Base-by-base conservation (phyloP, 2,113 vertebrate genomes). In the Strigops habroptila region DNA sequence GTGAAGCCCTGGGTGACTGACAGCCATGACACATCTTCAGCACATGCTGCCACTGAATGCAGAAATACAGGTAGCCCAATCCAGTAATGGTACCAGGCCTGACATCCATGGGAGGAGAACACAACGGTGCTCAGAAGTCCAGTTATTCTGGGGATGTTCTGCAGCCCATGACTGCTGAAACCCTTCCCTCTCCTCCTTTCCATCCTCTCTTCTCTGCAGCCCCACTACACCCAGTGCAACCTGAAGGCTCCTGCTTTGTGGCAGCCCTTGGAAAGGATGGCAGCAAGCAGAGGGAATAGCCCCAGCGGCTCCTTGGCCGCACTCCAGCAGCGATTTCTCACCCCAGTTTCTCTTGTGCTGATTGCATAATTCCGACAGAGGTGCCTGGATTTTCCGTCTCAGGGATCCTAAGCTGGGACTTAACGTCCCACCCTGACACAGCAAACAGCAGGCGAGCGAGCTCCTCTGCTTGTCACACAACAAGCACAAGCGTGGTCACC, bases 281-380 rank as follows among this genome's bases (percentile, higher is more conserved):
- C 59, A 62, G 52, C 43, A 8, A 78, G 67, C 86, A 81, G 30
- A 24, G 46, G 88, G 65, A 91, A 37, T 11, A 63, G 80, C 75
- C 79, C 76, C 88, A 53, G 67, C 9, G 59, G 68, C 92, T 90
- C 46, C 55, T 69, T 86, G 63, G 62, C 87, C 71, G 55, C 11
- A 3, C 51, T 92, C 81, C 91, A 94, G 77, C 51, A 49, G 55
- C 2, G 0, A 75, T 59, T 85, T 77, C 85, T 79, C 93, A 94
- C 78, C 86, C 79, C 88, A 57, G 52, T 78, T 87, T 82, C 82
- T 86, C 71, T 2, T 46, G 49, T 52, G 82, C 41, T 82, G 21
- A 82, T 76, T 87, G 86, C 63, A 24, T 69, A 71, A 82, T 82
- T 85, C 85, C 77, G 31, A n/a, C 63, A 65, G 71, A 85, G 68